Evolutionary conservation across 2,113 vertebrate species (phyloP), one percentile per base, ranked within the genome.

Genomic region (Melanotaenia duboulayi): DNA sequence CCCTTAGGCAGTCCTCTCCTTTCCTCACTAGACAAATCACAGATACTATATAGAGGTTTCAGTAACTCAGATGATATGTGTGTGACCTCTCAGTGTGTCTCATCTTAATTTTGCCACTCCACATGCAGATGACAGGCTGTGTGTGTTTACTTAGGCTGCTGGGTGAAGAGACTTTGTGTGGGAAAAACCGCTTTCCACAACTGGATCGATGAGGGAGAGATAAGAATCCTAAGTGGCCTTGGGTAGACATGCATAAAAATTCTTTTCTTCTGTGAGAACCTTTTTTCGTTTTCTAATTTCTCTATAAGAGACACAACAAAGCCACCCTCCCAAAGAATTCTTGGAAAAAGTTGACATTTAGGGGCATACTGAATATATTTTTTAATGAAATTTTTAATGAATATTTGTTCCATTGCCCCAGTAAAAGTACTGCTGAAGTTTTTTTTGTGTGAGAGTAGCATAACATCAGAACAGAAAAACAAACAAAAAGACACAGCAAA

Each of bases 181-280:
- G 94, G 92, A 93, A 92, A 87, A 70, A 44, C 70, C 74, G 7
- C 60, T 86, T 75, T 81, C 71, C 58, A 68, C 20, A 11, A 79
- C 74, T 70, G 44, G 89, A 93, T 94, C 87, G 83, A 93, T 94
- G 88, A 67, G 54, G 63, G 35, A 58, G 51, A 92, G 94, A 94
- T 94, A 94, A 94, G 91, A 76, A 65, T 40, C 24, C 64, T 63
- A 67, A 49, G 58, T 86, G 89, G 80, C 91, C 93, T 94, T 94
- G 90, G 71, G 74, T 73, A 60, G 86, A 83, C 74, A 80, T 80
- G 84, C 80, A 86, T 83, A 66, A 71, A 86, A 82, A 85, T 71
- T 59, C 35, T 87, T 89, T 85, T 73, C 67, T 61, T 76, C 65
- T 89, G 89, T 92, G 92, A 91, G 85, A 93, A 93, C 69, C 28